Evolutionary conservation across 2,797 vertebrate genomes (phyloP).

Genomic region (Ctenosaura bakeri): DNA sequence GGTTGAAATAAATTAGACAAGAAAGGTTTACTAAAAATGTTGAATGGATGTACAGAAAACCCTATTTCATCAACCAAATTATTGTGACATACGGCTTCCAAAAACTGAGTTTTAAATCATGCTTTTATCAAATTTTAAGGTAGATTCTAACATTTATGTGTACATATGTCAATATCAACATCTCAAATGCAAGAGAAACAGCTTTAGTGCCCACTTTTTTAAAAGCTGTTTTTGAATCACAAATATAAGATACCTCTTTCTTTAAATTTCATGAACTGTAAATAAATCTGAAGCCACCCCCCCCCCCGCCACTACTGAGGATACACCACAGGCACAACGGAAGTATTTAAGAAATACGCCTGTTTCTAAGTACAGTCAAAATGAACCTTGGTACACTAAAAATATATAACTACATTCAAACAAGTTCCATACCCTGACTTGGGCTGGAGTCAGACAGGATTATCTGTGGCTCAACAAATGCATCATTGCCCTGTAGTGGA

Average conservation of each 20-base stretch:
- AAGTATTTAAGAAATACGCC: not conserved
- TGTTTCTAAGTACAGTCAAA: not conserved
- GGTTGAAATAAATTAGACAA: not conserved
- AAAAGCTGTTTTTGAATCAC: not conserved
- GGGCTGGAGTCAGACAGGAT: not conserved
- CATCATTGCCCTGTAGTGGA: not conserved
- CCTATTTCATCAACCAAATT: not conserved
- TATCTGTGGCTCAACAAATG: not conserved
- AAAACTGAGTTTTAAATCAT: not conserved
- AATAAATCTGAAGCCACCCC: too few species aligned
- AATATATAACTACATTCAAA: not conserved
- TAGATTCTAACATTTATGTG: not conserved
- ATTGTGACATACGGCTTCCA: not conserved
- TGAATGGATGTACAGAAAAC: not conserved
- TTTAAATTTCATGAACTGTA: not conserved
- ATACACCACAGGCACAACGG: not conserved
- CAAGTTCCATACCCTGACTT: not conserved
- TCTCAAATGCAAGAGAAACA: not conserved
- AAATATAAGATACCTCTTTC: not conserved
- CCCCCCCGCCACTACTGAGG: not conserved
- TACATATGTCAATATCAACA: too few species aligned
- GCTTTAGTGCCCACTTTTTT: not conserved
- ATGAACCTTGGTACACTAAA: not conserved
- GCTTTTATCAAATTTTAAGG: not conserved
- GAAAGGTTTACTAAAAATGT: not conserved